These are phyloP conservation scores for Helarctos malayanus DNA, from an alignment of 2,797 vertebrate species.

Conservation along the genomic window DNA sequence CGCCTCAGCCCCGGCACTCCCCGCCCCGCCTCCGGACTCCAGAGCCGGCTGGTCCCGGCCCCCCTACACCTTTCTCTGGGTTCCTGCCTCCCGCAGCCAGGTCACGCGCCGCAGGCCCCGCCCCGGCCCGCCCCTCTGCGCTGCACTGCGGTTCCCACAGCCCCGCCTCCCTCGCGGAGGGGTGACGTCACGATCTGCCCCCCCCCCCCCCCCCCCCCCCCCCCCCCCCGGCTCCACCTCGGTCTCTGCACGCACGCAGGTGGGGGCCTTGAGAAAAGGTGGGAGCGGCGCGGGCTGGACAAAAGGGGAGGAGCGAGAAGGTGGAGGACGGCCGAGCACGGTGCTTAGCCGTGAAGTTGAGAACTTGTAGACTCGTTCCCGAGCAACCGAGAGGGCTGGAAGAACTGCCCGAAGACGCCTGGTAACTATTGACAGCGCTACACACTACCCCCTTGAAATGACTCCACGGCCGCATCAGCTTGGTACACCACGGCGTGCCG, in stretches of 20 bases:
- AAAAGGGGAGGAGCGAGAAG: accelerated
- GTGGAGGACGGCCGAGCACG: accelerated
- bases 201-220: too few relatives aligned
- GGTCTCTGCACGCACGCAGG: neutral
- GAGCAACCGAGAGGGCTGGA: neutral
- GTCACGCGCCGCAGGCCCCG: slow-evolving; percentile 75
- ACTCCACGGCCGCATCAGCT: neutral
- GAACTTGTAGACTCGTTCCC: neutral
- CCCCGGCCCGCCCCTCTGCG: slow-evolving; percentile 64
- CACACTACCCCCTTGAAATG: neutral
- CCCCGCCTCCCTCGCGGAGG: neutral
- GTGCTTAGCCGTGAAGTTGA: accelerated
- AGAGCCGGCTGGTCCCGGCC: accelerated
- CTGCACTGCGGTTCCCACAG: slow-evolving; percentile 78
- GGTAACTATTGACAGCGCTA: neutral
- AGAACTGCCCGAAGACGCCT: neutral
- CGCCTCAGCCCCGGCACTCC: neutral
- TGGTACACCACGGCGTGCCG: neutral
- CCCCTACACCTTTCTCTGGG: neutral
- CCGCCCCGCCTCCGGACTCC: neutral
- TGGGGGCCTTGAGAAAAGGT: neutral
- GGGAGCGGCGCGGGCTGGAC: accelerated
- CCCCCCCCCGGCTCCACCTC: neutral
- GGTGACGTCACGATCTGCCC: slow-evolving; percentile 63
- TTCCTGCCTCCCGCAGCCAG: neutral